Evolutionary conservation across 2,113 vertebrate species (phyloP), one percentile per base, ranked within the genome.

Genomic region (Oxygymnocypris stewartii): DNA sequence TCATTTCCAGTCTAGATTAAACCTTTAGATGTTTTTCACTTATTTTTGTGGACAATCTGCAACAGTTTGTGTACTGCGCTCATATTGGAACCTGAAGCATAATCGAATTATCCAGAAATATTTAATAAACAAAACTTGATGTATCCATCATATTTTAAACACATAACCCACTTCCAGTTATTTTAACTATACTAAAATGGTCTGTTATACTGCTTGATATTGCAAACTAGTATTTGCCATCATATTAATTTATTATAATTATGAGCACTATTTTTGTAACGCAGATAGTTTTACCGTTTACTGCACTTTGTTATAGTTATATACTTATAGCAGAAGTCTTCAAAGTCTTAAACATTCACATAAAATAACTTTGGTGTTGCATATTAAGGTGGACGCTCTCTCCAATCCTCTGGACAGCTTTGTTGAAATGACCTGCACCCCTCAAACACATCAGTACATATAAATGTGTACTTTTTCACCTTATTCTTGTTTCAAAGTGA

Each of bases 401-500:
- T 54, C 28, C 23, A 35, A n/a, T 78, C 25, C n/a, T 77, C 25
- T 54, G 14, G 51, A 78, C 25, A 31, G 14, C 16, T 23, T 20
- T 78, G 49, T 78, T 78, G 47, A 54, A 54, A 54, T 35, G 49
- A 78, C 28, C 28, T 35, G 16, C 25, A 78, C 49, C 47, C 14
- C 28, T 51, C 76, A 20, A 78, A 54, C 75, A n/a, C 25, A 31
- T 54, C 75, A 77, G 44, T 12, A 31, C 47, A 25, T 75, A 75
- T 25, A 47, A 47, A 44, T 6, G 37, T 73, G 37, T 47, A 47
- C 77, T 75, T 69, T 71, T 25, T n/a, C 25, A 59, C 20, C 40
- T 37, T 79, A 79, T 74, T 74, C 37, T 47, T 75, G 35, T 40
- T 73, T 85, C 59, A 86, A 88, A 85, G 84, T 88, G 84, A 88